These are phyloP conservation scores for Emydoidea blandingii DNA, from an alignment of 2,797 vertebrate genomes.

Conservation along the genomic window DNA sequence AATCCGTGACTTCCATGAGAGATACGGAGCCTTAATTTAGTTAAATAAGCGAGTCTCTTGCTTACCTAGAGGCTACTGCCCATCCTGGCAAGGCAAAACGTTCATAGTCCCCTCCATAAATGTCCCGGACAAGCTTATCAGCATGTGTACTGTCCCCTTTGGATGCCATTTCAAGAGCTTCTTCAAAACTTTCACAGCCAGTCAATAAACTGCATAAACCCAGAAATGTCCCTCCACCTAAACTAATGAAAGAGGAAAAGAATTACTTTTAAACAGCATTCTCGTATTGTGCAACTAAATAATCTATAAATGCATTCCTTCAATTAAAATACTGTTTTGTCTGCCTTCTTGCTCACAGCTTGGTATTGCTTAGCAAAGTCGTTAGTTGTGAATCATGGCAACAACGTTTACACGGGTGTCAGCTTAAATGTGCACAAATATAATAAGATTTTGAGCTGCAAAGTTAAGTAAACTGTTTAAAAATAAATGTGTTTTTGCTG, in stretches of 20 bases:
- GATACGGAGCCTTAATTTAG: not conserved
- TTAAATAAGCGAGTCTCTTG: not conserved
- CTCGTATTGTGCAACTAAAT: not conserved
- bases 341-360: not conserved
- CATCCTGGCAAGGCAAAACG: constrained; percentile 89
- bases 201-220: constrained; percentile 90
- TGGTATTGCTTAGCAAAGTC: not conserved
- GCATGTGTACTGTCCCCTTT: constrained; percentile 90
- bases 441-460: no score
- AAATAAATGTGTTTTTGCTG: not conserved
- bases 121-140: constrained; percentile 91
- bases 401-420: not conserved
- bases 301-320: not conserved
- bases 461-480: no score
- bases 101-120: constrained; percentile 91
- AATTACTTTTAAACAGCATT: not conserved
- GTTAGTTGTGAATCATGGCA: not conserved
- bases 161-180: constrained; percentile 91
- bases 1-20: not conserved
- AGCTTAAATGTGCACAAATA: not conserved
- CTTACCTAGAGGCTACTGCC: constrained; percentile 90
- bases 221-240: constrained; percentile 91
- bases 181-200: constrained; percentile 91
- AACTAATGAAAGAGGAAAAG: constrained; percentile 77
- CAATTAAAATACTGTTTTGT: not conserved